phyloP scores from a whole-genome alignment of 2,113 vertebrate genomes.

The Pipra filicauda region DNA sequence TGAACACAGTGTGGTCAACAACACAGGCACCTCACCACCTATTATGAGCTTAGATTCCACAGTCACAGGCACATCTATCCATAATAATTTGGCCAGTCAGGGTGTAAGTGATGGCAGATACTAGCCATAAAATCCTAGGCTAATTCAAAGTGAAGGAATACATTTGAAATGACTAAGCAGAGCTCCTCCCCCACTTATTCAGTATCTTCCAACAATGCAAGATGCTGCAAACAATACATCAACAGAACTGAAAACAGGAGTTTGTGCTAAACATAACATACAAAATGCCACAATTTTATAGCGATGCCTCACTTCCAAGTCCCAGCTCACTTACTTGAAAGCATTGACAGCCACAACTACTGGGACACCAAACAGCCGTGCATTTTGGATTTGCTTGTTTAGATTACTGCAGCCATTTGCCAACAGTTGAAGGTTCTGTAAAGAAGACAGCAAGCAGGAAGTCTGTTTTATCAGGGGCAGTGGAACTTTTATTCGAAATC shows the following conservation, averaged over 20 bases:
- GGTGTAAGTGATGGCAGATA: not conserved
- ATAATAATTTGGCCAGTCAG: not conserved
- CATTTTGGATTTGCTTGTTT: slow-evolving; percentile 94
- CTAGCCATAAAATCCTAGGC: not conserved
- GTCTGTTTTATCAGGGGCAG: not conserved
- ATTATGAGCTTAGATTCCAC: not conserved
- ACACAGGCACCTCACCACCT: not conserved
- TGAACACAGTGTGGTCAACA: not conserved
- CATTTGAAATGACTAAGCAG: not conserved
- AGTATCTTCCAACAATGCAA: not conserved
- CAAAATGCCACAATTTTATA: not conserved
- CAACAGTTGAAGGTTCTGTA: slow-evolving; percentile 89
- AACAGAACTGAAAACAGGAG: not conserved
- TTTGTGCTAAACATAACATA: not conserved
- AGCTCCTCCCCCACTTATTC: not conserved
- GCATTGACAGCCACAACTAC: slow-evolving; percentile 95
- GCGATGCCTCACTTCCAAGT: not conserved
- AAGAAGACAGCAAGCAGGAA: not conserved
- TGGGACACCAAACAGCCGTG: slow-evolving; percentile 87
- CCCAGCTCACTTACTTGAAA: slow-evolving; percentile 85
- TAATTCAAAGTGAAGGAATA: not conserved
- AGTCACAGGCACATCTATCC: not conserved
- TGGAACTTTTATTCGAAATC: not conserved
- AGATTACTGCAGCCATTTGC: slow-evolving; percentile 93
- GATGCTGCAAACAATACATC: not conserved